Percentiles rank a stretch among this genome's conserved stretches.
These are phyloP conservation scores for Stylophora pistillata DNA, from an alignment of 64 coral and sea anemone species.

Conservation along the genomic window DNA sequence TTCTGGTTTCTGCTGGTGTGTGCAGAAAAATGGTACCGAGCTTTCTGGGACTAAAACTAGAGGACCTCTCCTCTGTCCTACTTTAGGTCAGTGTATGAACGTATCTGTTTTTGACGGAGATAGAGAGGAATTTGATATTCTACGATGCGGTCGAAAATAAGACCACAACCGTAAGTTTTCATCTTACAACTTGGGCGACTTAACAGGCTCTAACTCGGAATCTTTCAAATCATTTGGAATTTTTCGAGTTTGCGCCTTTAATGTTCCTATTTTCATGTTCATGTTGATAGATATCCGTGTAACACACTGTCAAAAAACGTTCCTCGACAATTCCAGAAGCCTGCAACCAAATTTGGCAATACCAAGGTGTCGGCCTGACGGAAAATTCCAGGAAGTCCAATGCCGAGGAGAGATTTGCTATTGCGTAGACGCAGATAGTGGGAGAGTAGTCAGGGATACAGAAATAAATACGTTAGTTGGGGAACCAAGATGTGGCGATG, in stretches of 20 bases:
- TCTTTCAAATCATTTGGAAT: too few relatives aligned
- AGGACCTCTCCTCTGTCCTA: constrained; percentile 51
- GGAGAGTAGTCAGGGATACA: constrained; percentile 35
- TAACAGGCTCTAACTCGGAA: too few relatives aligned
- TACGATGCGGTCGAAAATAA: too few relatives aligned
- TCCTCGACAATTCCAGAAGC: constrained; percentile 47
- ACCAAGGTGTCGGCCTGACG: constrained; percentile 50
- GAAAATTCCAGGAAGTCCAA: constrained; percentile 53
- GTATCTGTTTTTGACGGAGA: too few relatives aligned
- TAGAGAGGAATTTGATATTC: too few relatives aligned
- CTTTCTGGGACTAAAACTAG: constrained; percentile 52
- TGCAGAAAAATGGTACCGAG: constrained; percentile 60
- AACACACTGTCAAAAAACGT: constrained; percentile 59
- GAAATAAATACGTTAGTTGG: constrained; percentile 51
- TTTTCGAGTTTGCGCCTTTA: not conserved
- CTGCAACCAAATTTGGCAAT: not conserved
- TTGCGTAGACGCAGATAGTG: constrained; percentile 71
- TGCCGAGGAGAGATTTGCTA: constrained; percentile 61
- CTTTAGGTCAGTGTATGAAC: constrained; percentile 46
- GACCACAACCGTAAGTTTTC: too few relatives aligned
- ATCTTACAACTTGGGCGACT: too few relatives aligned
- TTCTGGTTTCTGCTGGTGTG: constrained; percentile 82
- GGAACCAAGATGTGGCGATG: constrained; percentile 54
- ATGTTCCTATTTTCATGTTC: not conserved
- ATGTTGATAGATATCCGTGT: constrained; percentile 11